Percentiles rank a stretch among this genome's conserved stretches.
These are phyloP conservation scores for Empidonax traillii DNA, from an alignment of 2,113 vertebrate genomes.

Conservation along the genomic window DNA sequence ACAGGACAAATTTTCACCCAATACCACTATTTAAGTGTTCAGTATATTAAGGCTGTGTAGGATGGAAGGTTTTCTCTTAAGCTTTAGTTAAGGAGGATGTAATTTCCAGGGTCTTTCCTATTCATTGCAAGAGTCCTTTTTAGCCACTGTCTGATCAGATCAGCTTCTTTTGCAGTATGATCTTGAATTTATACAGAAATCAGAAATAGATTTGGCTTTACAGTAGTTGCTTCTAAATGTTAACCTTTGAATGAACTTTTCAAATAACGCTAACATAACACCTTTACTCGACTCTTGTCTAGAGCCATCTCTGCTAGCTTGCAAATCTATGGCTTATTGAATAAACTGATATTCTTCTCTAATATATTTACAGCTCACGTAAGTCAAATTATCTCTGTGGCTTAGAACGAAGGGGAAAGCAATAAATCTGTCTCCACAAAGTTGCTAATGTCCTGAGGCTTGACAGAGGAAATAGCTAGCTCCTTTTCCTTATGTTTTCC, in stretches of 20 bases:
- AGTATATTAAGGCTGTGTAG: not conserved
- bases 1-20: not conserved
- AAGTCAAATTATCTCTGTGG: not conserved
- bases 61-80: not conserved
- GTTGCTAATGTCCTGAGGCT: not conserved
- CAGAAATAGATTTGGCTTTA: not conserved
- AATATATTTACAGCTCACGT: not conserved
- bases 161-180: not conserved
- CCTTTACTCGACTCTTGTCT: not conserved
- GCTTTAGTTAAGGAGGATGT: not conserved
- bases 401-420: not conserved
- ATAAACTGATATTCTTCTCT: not conserved
- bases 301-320: not conserved
- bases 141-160: not conserved
- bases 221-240: not conserved
- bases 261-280: accelerated
- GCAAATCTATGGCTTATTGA: not conserved
- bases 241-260: not conserved
- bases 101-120: not conserved
- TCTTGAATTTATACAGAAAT: not conserved
- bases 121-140: not conserved
- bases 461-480: not conserved
- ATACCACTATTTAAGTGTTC: not conserved
- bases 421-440: not conserved
- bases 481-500: not conserved